These are phyloP conservation scores for Tyrophagus putrescentiae DNA, from an alignment of 1,140 invertebrate genomes.

Conservation along the genomic window DNA sequence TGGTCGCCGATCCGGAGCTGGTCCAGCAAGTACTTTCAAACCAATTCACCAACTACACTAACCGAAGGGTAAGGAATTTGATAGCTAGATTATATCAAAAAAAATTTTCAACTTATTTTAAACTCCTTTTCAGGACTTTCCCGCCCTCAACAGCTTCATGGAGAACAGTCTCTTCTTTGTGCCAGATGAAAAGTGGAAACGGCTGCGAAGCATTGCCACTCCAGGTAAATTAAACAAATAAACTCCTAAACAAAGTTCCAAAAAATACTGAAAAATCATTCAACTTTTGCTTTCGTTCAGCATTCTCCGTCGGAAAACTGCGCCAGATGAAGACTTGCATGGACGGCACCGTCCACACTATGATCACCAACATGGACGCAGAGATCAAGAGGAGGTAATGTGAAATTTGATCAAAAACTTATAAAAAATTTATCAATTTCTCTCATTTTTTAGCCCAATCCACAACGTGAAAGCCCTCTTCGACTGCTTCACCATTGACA, in stretches of 20 bases:
- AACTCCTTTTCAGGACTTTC: too few relatives aligned
- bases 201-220: slow-evolving; percentile 39
- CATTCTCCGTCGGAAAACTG: background rate
- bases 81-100: too few relatives aligned
- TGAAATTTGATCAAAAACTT: too few relatives aligned
- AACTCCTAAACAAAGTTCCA: too few relatives aligned
- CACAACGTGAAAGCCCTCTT: slow-evolving; percentile 16
- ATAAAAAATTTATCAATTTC: too few relatives aligned
- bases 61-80: slow-evolving; percentile 19
- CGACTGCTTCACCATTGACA: slow-evolving; percentile 41
- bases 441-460: too few relatives aligned
- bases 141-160: too few relatives aligned
- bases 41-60: slow-evolving; percentile 25
- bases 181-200: slow-evolving; percentile 38
- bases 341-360: background rate
- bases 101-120: too few relatives aligned
- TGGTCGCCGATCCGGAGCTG: slow-evolving; percentile 23
- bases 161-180: slow-evolving; percentile 38
- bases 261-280: too few relatives aligned
- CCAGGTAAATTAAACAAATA: slow-evolving; percentile 31
- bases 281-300: too few relatives aligned
- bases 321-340: background rate
- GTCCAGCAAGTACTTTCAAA: slow-evolving; percentile 25
- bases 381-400: background rate
- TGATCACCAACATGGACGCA: background rate